These are phyloP conservation scores for Megaceryle torquata DNA, from an alignment of 2,113 vertebrate genomes.

Conservation along the genomic window DNA sequence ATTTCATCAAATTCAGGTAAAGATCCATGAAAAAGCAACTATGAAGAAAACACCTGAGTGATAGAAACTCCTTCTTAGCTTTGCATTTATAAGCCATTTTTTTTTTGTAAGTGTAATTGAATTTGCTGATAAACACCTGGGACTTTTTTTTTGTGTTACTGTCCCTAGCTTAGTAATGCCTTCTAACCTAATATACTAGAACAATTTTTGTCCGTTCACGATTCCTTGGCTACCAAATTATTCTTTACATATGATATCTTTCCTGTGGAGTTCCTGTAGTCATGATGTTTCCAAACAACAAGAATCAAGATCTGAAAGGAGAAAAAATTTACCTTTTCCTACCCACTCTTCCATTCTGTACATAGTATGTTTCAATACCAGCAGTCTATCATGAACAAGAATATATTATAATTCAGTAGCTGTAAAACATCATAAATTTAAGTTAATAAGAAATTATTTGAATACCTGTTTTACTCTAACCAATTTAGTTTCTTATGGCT, in stretches of 20 bases:
- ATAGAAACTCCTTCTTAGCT: constrained; percentile 39
- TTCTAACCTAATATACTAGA: constrained; percentile 10
- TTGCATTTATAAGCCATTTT: constrained; percentile 49
- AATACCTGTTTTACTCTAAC: not conserved
- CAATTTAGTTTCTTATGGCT: not conserved
- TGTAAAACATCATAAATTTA: not conserved
- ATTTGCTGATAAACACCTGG: constrained; percentile 68
- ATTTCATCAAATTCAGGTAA: constrained; percentile 57
- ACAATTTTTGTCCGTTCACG: constrained; percentile 12
- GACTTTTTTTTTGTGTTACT: constrained; percentile 23
- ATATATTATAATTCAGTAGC: not conserved
- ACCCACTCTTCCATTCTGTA: not conserved
- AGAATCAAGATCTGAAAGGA: not conserved
- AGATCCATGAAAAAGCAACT: constrained; percentile 35
- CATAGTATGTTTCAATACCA: not conserved
- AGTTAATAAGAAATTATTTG: not conserved
- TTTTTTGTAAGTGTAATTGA: constrained; percentile 54
- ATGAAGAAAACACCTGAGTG: not conserved
- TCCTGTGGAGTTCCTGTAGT: not conserved
- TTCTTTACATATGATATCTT: constrained; percentile 12
- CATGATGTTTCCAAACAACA: not conserved
- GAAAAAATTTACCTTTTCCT: not conserved
- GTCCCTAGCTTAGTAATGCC: constrained; percentile 32
- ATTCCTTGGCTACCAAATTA: constrained; percentile 40
- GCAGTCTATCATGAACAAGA: not conserved